phyloP scores from a whole-genome alignment of 1,140 invertebrate species.

The Streblospio benedicti region DNA sequence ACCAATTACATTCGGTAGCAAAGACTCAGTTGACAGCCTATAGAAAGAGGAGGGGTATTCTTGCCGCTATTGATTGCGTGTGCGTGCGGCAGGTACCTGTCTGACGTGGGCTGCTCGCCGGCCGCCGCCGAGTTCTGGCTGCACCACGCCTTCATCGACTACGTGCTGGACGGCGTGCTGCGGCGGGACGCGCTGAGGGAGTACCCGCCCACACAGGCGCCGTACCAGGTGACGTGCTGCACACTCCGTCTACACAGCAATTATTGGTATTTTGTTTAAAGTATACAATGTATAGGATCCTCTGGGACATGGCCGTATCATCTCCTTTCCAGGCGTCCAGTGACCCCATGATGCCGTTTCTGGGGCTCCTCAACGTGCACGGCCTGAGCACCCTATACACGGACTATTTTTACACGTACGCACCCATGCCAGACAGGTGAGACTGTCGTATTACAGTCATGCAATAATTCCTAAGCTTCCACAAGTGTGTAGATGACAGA shows the following conservation, averaged over 20 bases:
- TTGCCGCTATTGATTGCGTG: too few relatives aligned
- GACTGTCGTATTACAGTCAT: too few relatives aligned
- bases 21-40: too few relatives aligned
- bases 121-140: slow-evolving; percentile 47
- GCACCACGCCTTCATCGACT: slow-evolving; percentile 47
- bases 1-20: too few relatives aligned
- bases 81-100: too few relatives aligned
- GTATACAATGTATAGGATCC: too few relatives aligned
- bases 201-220: neutral
- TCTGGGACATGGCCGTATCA: too few relatives aligned
- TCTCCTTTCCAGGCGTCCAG: too few relatives aligned
- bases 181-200: neutral
- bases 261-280: too few relatives aligned
- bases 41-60: too few relatives aligned
- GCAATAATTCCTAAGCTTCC: too few relatives aligned
- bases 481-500: too few relatives aligned
- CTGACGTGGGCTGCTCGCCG: slow-evolving; percentile 32
- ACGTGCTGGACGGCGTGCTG: slow-evolving; percentile 36
- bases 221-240: neutral
- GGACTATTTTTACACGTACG: neutral
- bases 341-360: neutral
- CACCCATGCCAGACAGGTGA: neutral
- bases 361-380: neutral
- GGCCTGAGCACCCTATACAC: slow-evolving; percentile 1
- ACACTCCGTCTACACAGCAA: neutral